Evolutionary conservation across 2,888 invertebrate species (phyloP), one percentile per base, ranked within the genome.

Genomic region (Apodemia zela): DNA sequence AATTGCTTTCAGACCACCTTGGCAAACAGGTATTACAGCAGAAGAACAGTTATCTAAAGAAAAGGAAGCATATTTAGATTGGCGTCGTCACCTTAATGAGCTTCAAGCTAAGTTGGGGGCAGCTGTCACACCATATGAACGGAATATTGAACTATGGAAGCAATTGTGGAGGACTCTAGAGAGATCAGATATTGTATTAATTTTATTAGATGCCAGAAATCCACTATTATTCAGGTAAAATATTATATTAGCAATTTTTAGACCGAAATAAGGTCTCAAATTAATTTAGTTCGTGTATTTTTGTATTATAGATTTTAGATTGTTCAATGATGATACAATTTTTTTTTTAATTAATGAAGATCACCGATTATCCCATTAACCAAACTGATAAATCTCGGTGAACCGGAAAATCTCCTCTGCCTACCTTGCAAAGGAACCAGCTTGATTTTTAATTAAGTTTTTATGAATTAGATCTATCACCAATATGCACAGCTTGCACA

Each of bases 141-240:
- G 98, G 77, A 99, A 99, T 87, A 84, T 99, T 21, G 98, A 99
- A 81, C 97, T 99, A 74, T 99, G 99, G 99, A 94, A 98, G 60
- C 99, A 99, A 81, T 83, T 99, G 42, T 99, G 99, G 99, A 94
- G 99, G 72, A 99, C 99, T 0, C 94, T 99, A n/a, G 99, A 99
- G 83, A 94, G 97, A 72, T 97, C 98, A 79, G 98, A 99, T 87
- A 94, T 99, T 0, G 93, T 99, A 17, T 94, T 98, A 15, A 97
- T 99, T 84, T 97, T 99, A 68, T 96, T 99, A 15, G 99, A 99
- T 93, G 98, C 98, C 0, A 93, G 99, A 70, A 98, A 99, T 92
- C 99, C 99, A 0, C 86, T 99, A 59, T 87, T 99, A 8, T 99
- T 98, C 76, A 87, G 92, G 92, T 91, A 76, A 65, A 18, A 59